These are phyloP conservation scores for Lota lota DNA, from an alignment of 2,113 vertebrate species.

Conservation along the genomic window DNA sequence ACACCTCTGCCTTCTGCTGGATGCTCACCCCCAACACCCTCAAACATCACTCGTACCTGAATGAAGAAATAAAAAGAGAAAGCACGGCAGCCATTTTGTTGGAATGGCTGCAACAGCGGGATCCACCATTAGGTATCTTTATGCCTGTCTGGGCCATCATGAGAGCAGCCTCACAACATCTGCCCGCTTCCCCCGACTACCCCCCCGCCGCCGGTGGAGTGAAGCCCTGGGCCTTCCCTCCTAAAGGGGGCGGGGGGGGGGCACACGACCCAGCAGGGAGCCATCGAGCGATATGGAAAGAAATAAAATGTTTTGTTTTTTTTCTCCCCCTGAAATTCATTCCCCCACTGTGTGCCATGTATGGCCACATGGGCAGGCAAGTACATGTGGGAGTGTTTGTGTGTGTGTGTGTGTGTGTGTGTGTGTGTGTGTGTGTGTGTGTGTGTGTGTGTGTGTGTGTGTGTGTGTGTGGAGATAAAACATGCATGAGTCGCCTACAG, in stretches of 20 bases:
- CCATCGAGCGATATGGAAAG: conserved; percentile 46
- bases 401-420: conserved; percentile 40
- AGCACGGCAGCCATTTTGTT: conserved; percentile 51
- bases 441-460: conserved; percentile 40
- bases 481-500: conserved; percentile 98
- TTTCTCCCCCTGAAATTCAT: conserved; percentile 23
- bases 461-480: conserved; percentile 73
- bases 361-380: conserved; percentile 58
- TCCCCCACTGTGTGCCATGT: conserved; percentile 44
- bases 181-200: conserved; percentile 51
- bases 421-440: too few species aligned
- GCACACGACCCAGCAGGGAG: conserved; percentile 53
- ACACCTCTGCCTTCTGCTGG: conserved; percentile 17
- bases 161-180: conserved; percentile 61
- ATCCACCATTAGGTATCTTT: conserved; percentile 59
- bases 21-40: conserved; percentile 16
- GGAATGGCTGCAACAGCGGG: conserved; percentile 55
- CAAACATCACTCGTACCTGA: conserved; percentile 20
- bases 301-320: conserved; percentile 49
- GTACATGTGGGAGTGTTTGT: conserved; percentile 11
- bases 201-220: conserved; percentile 49
- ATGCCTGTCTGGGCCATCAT: conserved; percentile 59
- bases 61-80: conserved; percentile 5
- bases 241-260: conserved; percentile 47
- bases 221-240: conserved; percentile 33